These are phyloP conservation scores for Drosophila anomalipes DNA, from an alignment of 2,888 invertebrate species.

Conservation along the genomic window DNA sequence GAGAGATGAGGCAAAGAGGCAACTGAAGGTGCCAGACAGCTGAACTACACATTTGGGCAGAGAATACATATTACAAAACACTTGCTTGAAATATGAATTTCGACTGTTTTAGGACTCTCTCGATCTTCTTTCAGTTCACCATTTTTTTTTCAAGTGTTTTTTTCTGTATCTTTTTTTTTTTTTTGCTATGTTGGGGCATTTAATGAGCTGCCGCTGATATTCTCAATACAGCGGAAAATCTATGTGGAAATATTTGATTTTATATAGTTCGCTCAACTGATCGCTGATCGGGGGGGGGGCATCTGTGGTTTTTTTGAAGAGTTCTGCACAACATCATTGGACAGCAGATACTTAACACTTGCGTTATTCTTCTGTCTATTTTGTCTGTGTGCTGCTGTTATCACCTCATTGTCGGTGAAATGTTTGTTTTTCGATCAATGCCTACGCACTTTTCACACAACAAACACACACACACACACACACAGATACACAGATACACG, in stretches of 20 bases:
- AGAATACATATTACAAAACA: not conserved
- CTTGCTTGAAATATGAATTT: not conserved
- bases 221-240: slow-evolving; percentile 48
- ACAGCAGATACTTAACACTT: slow-evolving; percentile 51
- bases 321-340: slow-evolving; percentile 66
- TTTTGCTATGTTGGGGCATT: slow-evolving; percentile 34
- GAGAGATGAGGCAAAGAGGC: not conserved
- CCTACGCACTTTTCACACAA: slow-evolving; percentile 75
- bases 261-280: slow-evolving; percentile 68
- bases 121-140: not conserved
- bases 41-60: not conserved
- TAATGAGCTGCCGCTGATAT: slow-evolving; percentile 68
- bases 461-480: slow-evolving; percentile 25
- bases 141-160: not conserved
- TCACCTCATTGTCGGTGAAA: slow-evolving; percentile 68
- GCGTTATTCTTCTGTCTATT: not conserved
- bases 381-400: slow-evolving; percentile 49
- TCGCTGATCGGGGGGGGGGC: slow-evolving; percentile 4
- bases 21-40: not conserved
- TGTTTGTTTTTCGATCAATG: slow-evolving; percentile 68
- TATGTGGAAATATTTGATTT: slow-evolving; percentile 76
- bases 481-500: not conserved
- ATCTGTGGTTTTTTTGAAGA: slow-evolving; percentile 6
- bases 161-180: not conserved
- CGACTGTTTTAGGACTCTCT: not conserved